phyloP scores from a whole-genome alignment of 2,797 vertebrate genomes.

The Typhlichthys eigenmanni region DNA sequence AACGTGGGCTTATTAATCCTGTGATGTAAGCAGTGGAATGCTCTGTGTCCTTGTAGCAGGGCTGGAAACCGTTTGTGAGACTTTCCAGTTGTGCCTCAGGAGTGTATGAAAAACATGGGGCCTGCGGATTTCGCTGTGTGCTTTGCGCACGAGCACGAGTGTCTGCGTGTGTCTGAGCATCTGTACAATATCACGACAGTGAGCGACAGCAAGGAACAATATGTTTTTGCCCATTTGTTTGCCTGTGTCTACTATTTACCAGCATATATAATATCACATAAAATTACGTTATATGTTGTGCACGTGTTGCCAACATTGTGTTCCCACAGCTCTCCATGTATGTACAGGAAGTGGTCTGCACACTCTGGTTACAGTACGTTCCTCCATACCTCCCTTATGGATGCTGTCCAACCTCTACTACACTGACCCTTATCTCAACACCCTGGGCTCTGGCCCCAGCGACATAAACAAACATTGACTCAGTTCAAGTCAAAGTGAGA shows the following conservation, averaged over 20 bases:
- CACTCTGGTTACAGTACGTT: constrained; percentile 23
- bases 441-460: constrained; percentile 30
- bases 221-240: not conserved
- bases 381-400: constrained; percentile 20
- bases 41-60: constrained; percentile 46
- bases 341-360: constrained; percentile 53
- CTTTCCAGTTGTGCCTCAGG: constrained; percentile 65
- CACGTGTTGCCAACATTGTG: constrained; percentile 21
- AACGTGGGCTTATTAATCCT: constrained; percentile 60
- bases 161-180: constrained; percentile 1
- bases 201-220: too few relatives aligned
- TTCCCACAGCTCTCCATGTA: constrained; percentile 26
- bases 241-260: not conserved
- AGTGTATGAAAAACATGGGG: constrained; percentile 55
- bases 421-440: constrained; percentile 53
- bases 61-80: constrained; percentile 47
- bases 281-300: not conserved
- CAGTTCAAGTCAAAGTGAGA: constrained; percentile 31
- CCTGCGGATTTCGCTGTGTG: constrained; percentile 56
- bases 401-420: constrained; percentile 31
- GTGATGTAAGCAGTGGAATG: constrained; percentile 40
- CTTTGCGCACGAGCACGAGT: constrained; percentile 54
- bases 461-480: constrained; percentile 63
- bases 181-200: too few relatives aligned
- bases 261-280: too few relatives aligned